A percentile compares a stretch with the other conserved stretches of the same genome.
Evolutionary conservation across 2,797 vertebrate genomes (phyloP).

Genomic region (Alosa sapidissima): DNA sequence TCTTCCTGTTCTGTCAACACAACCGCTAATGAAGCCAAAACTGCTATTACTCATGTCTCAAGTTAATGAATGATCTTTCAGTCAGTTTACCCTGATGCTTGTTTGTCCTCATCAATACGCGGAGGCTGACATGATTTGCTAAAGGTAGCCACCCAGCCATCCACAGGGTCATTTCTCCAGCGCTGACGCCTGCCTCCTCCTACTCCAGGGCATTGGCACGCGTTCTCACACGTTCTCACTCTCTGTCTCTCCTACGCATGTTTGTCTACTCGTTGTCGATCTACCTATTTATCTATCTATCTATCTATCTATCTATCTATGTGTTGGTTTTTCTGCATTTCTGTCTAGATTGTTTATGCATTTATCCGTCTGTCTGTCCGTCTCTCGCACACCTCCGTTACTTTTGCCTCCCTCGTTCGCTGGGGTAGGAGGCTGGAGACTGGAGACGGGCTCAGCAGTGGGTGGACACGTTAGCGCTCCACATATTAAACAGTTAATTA

Average conservation of each 20-base stretch:
- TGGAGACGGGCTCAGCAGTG: slow-evolving; percentile 29
- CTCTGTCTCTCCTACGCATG: not conserved
- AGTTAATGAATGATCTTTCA: not conserved
- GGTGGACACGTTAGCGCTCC: slow-evolving; percentile 39
- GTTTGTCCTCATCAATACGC: slow-evolving; percentile 23
- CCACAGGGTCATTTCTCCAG: slow-evolving; percentile 44
- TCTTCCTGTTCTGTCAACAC: not conserved
- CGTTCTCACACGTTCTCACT: not conserved
- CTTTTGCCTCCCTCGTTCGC: not conserved
- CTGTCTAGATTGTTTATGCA: not conserved
- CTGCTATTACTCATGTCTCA: slow-evolving; percentile 15
- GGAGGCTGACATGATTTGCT: slow-evolving; percentile 29
- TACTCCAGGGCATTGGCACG: not conserved
- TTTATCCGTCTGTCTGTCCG: not conserved
- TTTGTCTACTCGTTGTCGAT: not conserved
- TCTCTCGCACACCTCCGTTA: not conserved
- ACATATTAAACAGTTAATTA: slow-evolving; percentile 63
- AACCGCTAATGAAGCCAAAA: slow-evolving; percentile 7
- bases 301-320: not conserved
- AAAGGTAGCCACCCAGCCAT: slow-evolving; percentile 35
- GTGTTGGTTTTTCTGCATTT: not conserved
- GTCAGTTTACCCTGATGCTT: slow-evolving; percentile 16
- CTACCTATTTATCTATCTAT: not conserved
- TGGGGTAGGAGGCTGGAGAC: not conserved
- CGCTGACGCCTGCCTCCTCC: slow-evolving; percentile 34